These are phyloP conservation scores for Brachycybe producta DNA, from an alignment of 2,888 invertebrate species.

Conservation along the genomic window DNA sequence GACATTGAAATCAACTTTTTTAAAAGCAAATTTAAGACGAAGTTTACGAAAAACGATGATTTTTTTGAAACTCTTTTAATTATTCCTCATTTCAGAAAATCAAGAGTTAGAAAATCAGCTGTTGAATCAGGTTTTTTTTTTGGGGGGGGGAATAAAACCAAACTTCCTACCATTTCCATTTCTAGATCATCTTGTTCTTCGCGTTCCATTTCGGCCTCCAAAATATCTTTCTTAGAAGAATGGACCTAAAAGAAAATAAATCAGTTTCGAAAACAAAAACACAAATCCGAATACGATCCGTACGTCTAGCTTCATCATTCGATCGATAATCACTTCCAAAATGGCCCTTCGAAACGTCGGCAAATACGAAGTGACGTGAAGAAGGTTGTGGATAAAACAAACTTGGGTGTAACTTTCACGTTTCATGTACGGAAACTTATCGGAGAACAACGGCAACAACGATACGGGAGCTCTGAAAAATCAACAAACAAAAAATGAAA, in stretches of 20 bases:
- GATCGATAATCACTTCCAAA: slow-evolving; percentile 9
- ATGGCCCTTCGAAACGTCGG: neutral
- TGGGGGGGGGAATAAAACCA: too few species aligned
- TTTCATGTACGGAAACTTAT: slow-evolving; percentile 3
- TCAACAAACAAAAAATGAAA: neutral
- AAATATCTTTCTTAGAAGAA: too few species aligned
- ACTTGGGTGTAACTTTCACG: neutral
- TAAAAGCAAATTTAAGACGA: neutral
- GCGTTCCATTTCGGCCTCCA: too few species aligned
- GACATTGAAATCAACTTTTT: too few species aligned
- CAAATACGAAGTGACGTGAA: slow-evolving; percentile 1
- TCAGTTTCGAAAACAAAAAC: too few species aligned
- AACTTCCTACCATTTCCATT: too few species aligned
- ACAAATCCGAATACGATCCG: too few species aligned
- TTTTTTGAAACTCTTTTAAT: neutral
- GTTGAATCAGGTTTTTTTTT: too few species aligned
- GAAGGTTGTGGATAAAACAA: neutral
- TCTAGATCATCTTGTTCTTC: too few species aligned
- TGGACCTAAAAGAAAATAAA: too few species aligned
- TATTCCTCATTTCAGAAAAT: too few species aligned
- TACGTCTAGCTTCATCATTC: slow-evolving; percentile 8
- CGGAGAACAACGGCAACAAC: neutral
- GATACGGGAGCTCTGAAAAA: neutral
- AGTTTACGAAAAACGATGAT: neutral
- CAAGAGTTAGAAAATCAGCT: too few species aligned